Evolutionary conservation across 2,888 invertebrate species (phyloP), one percentile per base, ranked within the genome.

Genomic region (Cancer borealis): DNA sequence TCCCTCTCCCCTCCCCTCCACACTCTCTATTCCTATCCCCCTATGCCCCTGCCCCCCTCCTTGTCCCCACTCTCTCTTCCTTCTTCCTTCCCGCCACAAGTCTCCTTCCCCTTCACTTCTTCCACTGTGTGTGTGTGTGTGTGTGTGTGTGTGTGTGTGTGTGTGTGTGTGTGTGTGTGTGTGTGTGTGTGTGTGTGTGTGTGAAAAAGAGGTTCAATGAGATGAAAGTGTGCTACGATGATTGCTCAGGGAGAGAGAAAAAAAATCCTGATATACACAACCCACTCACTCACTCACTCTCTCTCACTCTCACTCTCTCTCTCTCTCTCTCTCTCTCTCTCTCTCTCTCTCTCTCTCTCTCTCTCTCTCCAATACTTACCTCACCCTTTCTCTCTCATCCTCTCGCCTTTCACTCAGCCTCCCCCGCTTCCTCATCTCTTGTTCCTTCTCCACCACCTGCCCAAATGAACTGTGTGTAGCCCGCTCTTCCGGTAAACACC

Each of bases 91-190:
- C 88, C 88, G 17, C 88, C 46, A 21, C 8, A 89, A 47, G 46
- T 89, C 54, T 49, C 89, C 47, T 47, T 89, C 26, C 47, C 89
- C 47, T 89, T 49, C 47, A 46, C 89, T 73, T 73, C 21, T 73
- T 2, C 73, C 66, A 54, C 39, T 73, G 73, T 73, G 73, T 73
- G n/a, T 73, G n/a, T 73, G n/a, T 73, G n/a, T 73, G 73, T 73
- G n/a, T 73, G 73, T 73, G n/a, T 73, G n/a, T n/a, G n/a, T 73
- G n/a, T 73, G n/a, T 73, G n/a, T 73, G 73, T 73, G 73, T 73
- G 73, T 73, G 73, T 73, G 73, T 73, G 73, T 73, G n/a, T 66
- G 66, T 66, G 66, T 66, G 66, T 66, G 66, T 66, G 66, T 66
- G 66, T 66, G 66, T 66, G 66, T 66, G 66, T 66, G 66, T 66